These are phyloP conservation scores for Nymphalis polychloros DNA, from an alignment of 2,888 invertebrate genomes.

Conservation along the genomic window DNA sequence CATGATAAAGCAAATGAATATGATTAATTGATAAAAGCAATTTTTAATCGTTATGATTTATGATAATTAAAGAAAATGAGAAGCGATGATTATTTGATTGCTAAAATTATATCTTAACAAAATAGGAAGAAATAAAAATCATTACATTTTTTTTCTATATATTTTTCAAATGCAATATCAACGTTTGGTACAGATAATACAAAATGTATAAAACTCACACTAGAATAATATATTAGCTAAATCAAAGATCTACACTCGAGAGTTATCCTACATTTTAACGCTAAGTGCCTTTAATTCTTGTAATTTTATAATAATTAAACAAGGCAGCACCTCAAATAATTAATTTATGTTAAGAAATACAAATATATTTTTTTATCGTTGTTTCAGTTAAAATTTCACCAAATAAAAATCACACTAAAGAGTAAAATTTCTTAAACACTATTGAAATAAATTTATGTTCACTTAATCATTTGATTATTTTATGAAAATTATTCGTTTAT, in stretches of 20 bases:
- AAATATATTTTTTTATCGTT: conserved; percentile 9
- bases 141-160: conserved; percentile 59
- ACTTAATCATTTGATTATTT: background rate
- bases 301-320: conserved; percentile 10
- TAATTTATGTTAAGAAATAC: conserved; percentile 19
- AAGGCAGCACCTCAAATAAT: conserved; percentile 34
- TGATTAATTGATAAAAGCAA: conserved; percentile 6
- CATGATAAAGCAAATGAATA: background rate
- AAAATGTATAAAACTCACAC: conserved; percentile 79
- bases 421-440: background rate
- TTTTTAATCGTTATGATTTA: background rate
- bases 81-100: background rate
- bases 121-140: conserved; percentile 45
- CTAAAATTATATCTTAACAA: background rate
- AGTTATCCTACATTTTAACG: conserved; percentile 51
- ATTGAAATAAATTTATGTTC: background rate
- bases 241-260: conserved; percentile 61
- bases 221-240: conserved; percentile 45
- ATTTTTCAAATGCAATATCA: conserved; percentile 80
- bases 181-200: conserved; percentile 77
- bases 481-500: background rate
- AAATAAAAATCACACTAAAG: background rate
- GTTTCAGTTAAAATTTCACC: background rate
- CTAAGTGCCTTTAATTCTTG: conserved; percentile 45
- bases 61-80: background rate